Base-by-base conservation (phyloP, 2,888 invertebrate genomes). In the Melanotus villosus region DNA sequence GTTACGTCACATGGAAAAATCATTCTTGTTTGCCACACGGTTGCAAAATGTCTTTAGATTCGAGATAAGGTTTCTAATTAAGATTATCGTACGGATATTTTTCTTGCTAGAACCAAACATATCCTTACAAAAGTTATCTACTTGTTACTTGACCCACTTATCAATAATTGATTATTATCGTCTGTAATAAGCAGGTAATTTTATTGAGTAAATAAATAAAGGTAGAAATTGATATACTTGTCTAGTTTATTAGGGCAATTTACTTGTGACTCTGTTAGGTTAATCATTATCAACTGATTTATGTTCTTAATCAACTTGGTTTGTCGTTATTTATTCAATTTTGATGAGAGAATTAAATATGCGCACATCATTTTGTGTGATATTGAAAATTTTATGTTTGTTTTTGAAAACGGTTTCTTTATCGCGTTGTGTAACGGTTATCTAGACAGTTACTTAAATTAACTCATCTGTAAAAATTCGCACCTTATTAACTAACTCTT, bases 31-130 rank as follows among this genome's bases (percentile, higher is more conserved):
- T 50, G 12, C 36, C 19, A 14, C 26, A 26, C 58, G 23, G 58
- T 58, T 58, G 58, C 58, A 30, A 58, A 41, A 58, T 21, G 32
- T 12, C 32, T 47, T 30, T 12, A 60, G 59, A 60, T 60, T 19
- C 1, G 10, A 43, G 58, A 60, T 47, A 60, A 47, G 16, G 10
- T 34, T 19, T 60, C 45, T 60, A 60, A 60, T 60, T 60, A 60
- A 60, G 47, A 47, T 23, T 30, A 60, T 43, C 41, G 43, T 43
- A 21, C 12, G 9, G 56, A 10, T 41, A 26, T 14, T 41, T 58
- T 57, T 38, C 19, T n/a, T 56, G 9, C 10, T 10, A 41, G 36
- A 6, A 16, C 32, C 4, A 56, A 34, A 2, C 32, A 36, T 6
- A 30, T 21, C 21, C 36, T 16, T 32, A n/a, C 21, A 26, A 47